Conservation (phyloP, 2,888 invertebrate species). For the Sminthurides aquaticus region DNA sequence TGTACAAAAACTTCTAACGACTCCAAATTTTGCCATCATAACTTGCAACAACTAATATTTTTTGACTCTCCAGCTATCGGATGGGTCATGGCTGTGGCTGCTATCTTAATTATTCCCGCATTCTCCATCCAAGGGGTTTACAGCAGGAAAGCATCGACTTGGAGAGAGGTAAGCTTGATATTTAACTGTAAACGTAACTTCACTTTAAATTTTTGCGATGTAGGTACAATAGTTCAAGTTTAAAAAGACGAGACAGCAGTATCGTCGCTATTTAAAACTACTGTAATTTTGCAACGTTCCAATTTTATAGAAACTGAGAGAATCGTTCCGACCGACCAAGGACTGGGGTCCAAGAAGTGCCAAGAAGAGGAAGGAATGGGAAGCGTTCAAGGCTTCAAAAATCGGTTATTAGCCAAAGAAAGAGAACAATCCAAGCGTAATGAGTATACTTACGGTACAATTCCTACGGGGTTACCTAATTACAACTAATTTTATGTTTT, state of each 20-base stretch:
- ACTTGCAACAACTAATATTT: background rate
- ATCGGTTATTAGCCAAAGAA: background rate
- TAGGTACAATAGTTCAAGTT: too few species aligned
- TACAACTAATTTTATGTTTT: too few species aligned
- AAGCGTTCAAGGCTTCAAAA: constrained; percentile 4
- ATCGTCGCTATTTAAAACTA: too few species aligned
- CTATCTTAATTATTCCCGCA: constrained; percentile 49
- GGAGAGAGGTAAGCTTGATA: constrained; percentile 28
- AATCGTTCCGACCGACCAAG: constrained; percentile 36
- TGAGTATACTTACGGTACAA: too few species aligned
- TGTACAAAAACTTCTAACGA: background rate
- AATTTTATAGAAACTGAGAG: constrained; percentile 39
- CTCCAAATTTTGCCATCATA: too few species aligned
- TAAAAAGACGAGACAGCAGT: background rate
- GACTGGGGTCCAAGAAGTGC: constrained; percentile 44
- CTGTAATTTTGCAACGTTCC: too few species aligned
- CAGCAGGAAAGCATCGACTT: constrained; percentile 40
- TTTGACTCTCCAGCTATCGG: constrained; percentile 26
- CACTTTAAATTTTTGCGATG: too few species aligned
- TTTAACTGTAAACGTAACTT: too few species aligned
- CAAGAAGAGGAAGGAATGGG: constrained; percentile 33
- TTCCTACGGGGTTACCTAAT: too few species aligned
- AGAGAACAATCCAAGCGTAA: too few species aligned
- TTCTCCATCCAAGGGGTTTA: constrained; percentile 48
- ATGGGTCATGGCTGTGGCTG: constrained; percentile 45